phyloP scores from a whole-genome alignment of 2,797 vertebrate genomes.

The Microctenopoma stevenorrisi region DNA sequence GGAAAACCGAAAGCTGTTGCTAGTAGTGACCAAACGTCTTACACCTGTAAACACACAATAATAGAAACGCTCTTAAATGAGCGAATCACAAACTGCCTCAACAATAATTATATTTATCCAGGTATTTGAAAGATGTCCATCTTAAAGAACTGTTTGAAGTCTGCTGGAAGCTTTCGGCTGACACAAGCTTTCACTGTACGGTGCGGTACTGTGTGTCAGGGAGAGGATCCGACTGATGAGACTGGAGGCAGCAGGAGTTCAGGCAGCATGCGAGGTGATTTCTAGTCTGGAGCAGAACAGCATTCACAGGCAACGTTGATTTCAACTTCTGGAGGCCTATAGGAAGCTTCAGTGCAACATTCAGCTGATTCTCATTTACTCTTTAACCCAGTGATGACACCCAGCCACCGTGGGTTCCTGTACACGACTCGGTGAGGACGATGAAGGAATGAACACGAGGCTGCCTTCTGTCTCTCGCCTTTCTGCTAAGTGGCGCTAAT shows the following conservation, averaged over 20 bases:
- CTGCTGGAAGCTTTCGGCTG: slow-evolving; percentile 25
- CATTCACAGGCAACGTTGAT: slow-evolving; percentile 33
- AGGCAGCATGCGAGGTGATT: slow-evolving; percentile 45
- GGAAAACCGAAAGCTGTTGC: too few relatives aligned
- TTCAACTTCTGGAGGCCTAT: slow-evolving; percentile 26
- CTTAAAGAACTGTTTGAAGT: slow-evolving; percentile 18
- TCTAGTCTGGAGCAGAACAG: slow-evolving; percentile 31
- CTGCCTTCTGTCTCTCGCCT: too few relatives aligned
- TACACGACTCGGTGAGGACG: too few relatives aligned
- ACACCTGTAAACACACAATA: too few relatives aligned
- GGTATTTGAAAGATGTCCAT: slow-evolving; percentile 26
- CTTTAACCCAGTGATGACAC: too few relatives aligned
- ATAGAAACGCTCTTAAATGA: too few relatives aligned
- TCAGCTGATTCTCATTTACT: too few relatives aligned
- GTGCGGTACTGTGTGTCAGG: slow-evolving; percentile 19
- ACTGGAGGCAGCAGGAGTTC: slow-evolving; percentile 35
- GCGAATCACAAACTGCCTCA: too few relatives aligned
- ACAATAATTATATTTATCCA: slow-evolving; percentile 9
- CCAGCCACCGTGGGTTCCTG: too few relatives aligned
- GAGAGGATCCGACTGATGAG: slow-evolving; percentile 50
- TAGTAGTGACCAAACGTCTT: too few relatives aligned
- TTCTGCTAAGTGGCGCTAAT: too few relatives aligned
- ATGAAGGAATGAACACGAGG: too few relatives aligned
- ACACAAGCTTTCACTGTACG: slow-evolving; percentile 47
- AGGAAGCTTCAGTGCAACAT: background rate